Evolutionary conservation across 2,113 vertebrate genomes (phyloP).

Genomic region (Sigmodon hispidus): DNA sequence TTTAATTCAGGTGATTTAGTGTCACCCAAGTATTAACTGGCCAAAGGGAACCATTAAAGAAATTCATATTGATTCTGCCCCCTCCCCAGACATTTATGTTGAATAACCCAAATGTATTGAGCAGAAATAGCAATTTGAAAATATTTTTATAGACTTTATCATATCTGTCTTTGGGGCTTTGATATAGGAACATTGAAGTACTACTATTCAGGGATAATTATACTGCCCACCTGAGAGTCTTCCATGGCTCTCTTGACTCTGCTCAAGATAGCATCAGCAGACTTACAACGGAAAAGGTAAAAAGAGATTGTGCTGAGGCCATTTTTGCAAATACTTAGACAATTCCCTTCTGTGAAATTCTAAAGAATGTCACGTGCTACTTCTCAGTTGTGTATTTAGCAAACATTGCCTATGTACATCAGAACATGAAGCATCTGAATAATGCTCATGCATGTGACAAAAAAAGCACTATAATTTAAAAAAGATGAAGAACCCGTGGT

Average conservation of each 20-base stretch:
- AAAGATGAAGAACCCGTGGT: not conserved
- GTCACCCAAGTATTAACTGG: constrained; percentile 66
- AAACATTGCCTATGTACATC: not conserved
- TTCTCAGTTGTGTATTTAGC: not conserved
- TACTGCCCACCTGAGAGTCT: constrained; percentile 63
- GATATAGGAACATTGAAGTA: constrained; percentile 39
- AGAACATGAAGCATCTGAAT: not conserved
- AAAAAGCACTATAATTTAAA: not conserved
- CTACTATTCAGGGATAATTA: constrained; percentile 63
- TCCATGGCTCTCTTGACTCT: not conserved
- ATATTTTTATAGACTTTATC: constrained; percentile 74
- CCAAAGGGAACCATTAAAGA: constrained; percentile 65
- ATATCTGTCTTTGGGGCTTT: constrained; percentile 71
- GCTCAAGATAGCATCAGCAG: not conserved
- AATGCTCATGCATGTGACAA: fast-evolving
- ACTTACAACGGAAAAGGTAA: not conserved
- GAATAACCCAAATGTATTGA: constrained; percentile 79
- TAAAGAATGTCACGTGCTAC: not conserved
- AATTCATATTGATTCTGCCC: constrained; percentile 71
- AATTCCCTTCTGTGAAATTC: not conserved
- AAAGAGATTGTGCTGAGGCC: not conserved
- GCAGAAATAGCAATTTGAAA: constrained; percentile 79
- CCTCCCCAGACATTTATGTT: constrained; percentile 65
- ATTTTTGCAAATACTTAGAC: constrained; percentile 49
- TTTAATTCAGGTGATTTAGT: constrained; percentile 60